phyloP scores from a whole-genome alignment of 2,888 invertebrate genomes.

The Troides oblongomaculatus region DNA sequence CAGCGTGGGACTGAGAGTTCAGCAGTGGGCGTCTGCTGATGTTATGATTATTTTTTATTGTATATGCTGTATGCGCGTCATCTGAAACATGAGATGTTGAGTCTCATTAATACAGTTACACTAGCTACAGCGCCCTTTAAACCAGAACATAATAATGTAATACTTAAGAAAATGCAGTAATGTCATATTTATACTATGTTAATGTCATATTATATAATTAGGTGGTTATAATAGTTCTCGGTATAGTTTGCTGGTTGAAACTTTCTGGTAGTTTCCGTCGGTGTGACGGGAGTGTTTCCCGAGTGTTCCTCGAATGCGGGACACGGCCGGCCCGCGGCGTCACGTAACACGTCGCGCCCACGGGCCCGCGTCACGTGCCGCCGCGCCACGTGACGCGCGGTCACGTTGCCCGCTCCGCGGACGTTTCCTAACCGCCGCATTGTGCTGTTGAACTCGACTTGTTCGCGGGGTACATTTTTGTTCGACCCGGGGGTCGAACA shows the following conservation, averaged over 20 bases:
- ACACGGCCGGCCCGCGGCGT: conserved; percentile 6
- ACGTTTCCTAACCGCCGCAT: conserved; percentile 11
- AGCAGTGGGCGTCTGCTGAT: too few relatives aligned
- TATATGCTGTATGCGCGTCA: too few relatives aligned
- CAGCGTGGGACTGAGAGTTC: too few relatives aligned
- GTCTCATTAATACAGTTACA: too few relatives aligned
- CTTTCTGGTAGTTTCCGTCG: neutral
- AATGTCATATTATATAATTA: too few relatives aligned
- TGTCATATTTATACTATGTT: too few relatives aligned
- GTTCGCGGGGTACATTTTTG: conserved; percentile 6
- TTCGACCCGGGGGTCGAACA: neutral
- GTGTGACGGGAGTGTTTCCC: neutral
- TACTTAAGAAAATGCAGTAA: too few relatives aligned
- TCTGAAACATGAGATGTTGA: too few relatives aligned
- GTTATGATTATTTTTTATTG: too few relatives aligned
- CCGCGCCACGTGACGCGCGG: conserved; percentile 12
- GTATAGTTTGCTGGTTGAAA: neutral
- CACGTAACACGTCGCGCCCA: conserved; percentile 4
- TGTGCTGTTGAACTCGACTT: conserved; percentile 15
- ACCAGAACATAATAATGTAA: too few relatives aligned
- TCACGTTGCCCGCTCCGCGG: conserved; percentile 14
- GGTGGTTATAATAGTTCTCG: too few relatives aligned
- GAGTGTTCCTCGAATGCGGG: neutral
- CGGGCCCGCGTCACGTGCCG: conserved; percentile 11
- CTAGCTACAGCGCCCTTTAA: too few relatives aligned